Evolutionary conservation across 1,140 invertebrate species (phyloP).

Genomic region (Cherax quadricarinatus): DNA sequence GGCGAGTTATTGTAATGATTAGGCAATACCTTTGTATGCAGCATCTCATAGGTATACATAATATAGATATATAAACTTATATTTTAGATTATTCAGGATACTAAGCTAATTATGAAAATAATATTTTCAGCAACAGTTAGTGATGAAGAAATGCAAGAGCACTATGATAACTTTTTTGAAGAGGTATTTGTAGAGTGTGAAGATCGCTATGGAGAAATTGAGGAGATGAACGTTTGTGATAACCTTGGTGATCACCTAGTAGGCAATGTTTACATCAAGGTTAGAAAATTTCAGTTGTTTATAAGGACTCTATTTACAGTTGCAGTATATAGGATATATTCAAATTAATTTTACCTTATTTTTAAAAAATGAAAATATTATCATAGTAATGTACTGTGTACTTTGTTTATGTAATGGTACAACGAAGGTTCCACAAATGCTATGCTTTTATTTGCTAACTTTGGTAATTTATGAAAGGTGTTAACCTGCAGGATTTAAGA

Average conservation of each 20-base stretch:
- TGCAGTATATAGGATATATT: too few relatives aligned
- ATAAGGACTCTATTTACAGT: background rate
- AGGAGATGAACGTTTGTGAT: conserved; percentile 99
- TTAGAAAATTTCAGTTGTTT: conserved; percentile 15
- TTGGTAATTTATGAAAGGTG: too few relatives aligned
- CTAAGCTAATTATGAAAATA: conserved; percentile 38
- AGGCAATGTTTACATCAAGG: conserved; percentile 98
- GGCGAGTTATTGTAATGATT: too few relatives aligned
- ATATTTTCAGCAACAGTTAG: conserved; percentile 89
- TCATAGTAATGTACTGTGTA: too few relatives aligned
- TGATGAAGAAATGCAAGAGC: conserved; percentile 98
- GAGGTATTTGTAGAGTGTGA: conserved; percentile 99
- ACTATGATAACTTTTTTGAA: conserved; percentile 99
- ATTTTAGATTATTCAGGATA: background rate
- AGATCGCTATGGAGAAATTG: conserved; percentile 96
- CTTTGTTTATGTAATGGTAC: too few relatives aligned
- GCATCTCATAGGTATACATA: too few relatives aligned
- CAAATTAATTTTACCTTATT: too few relatives aligned
- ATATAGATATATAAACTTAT: background rate
- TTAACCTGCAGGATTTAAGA: too few relatives aligned
- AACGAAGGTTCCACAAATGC: too few relatives aligned
- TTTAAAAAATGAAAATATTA: background rate
- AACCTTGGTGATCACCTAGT: conserved; percentile 98
- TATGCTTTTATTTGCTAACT: too few relatives aligned
- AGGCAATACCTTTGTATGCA: too few relatives aligned